Conservation (phyloP, 1,140 invertebrate genomes). For the Penaeus vannamei region DNA sequence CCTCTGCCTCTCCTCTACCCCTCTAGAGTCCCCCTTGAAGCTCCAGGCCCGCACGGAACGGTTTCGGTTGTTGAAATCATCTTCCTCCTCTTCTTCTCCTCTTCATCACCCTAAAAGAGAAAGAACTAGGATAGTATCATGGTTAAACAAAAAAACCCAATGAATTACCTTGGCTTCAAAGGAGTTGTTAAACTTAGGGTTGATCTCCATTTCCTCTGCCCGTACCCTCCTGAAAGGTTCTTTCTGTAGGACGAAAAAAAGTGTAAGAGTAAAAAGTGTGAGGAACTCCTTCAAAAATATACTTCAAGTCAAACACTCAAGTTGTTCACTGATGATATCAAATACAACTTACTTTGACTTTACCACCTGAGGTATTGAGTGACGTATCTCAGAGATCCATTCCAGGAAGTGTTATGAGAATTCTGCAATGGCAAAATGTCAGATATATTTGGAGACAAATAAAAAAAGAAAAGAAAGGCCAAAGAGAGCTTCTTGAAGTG, state of each 20-base stretch:
- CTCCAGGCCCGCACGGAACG: conserved; percentile 62
- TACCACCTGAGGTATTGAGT: conserved; percentile 6
- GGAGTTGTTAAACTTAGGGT: conserved; percentile 89
- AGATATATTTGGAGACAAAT: conserved; percentile 33
- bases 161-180: conserved; percentile 93
- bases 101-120: conserved; percentile 71
- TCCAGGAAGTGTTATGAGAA: conserved; percentile 12
- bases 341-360: conserved; percentile 38
- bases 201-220: conserved; percentile 82
- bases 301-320: conserved; percentile 22
- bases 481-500: neutral
- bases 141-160: conserved; percentile 26
- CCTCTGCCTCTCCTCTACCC: conserved; percentile 31
- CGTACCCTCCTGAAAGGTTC: conserved; percentile 87
- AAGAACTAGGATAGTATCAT: conserved; percentile 55
- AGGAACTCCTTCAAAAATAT: conserved; percentile 24
- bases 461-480: too few relatives aligned
- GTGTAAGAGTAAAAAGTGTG: neutral
- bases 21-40: conserved; percentile 54
- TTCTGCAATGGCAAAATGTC: conserved; percentile 25
- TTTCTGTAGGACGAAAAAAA: conserved; percentile 69
- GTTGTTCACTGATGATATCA: conserved; percentile 16
- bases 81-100: conserved; percentile 71
- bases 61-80: conserved; percentile 47
- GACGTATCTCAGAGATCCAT: conserved; percentile 18